A percentile compares a stretch with the other conserved stretches of the same genome.
Evolutionary conservation across 2,797 vertebrate species (phyloP).

Genomic region (Sebastes steindachneri): DNA sequence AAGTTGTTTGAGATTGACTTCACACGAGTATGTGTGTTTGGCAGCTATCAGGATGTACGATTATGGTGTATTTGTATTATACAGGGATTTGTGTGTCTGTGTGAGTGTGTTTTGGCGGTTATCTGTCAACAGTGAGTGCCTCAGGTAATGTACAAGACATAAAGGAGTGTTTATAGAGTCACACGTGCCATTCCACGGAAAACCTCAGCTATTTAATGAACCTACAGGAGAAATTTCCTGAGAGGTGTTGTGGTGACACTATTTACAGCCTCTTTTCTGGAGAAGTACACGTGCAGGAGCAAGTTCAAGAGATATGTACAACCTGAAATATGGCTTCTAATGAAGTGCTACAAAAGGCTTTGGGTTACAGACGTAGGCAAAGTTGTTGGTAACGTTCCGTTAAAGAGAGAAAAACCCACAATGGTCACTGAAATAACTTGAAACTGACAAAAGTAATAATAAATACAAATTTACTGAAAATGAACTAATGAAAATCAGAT

Average conservation of each 20-base stretch:
- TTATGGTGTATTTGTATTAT: background rate
- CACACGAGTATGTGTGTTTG: background rate
- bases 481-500: too few species aligned
- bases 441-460: too few species aligned
- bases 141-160: background rate
- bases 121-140: background rate
- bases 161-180: background rate
- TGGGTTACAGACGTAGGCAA: too few species aligned
- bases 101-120: background rate
- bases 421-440: too few species aligned
- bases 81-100: background rate
- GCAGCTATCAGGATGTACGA: background rate
- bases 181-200: background rate
- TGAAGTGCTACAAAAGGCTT: background rate
- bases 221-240: background rate
- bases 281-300: background rate
- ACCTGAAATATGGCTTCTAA: background rate
- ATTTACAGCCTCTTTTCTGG: background rate
- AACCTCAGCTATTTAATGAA: background rate
- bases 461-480: too few species aligned
- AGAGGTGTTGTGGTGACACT: background rate
- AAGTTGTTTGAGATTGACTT: background rate
- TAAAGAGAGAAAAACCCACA: too few species aligned
- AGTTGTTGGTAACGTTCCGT: too few species aligned
- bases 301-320: too few species aligned